Evolutionary conservation across 2,113 vertebrate genomes (phyloP), one percentile per base, ranked within the genome.

Genomic region (Carassius auratus): DNA sequence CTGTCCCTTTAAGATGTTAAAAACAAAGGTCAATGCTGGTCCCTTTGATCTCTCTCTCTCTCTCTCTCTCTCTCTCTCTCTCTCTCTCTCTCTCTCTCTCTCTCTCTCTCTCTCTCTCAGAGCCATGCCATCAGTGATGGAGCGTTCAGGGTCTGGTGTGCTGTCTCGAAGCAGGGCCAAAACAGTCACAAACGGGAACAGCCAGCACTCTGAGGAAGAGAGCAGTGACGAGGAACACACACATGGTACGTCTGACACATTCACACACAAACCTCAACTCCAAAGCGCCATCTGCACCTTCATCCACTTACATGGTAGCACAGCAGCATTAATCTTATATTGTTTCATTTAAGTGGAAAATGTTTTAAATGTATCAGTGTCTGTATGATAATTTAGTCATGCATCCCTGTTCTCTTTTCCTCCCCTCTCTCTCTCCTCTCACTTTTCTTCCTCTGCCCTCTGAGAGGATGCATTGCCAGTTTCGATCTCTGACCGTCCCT

Each of bases 61-160:
- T 3, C 64, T 48, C 8, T 45, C 42, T 45, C 8, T 9, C 42
- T 12, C 42, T 14, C 85, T 8, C 13, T 45, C 42, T 45, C 8
- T 9, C 42, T 12, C 42, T 14, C 85, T 8, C 13, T 1, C 14
- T 2, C 42, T 3, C 26, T 15, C 26, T 30, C 62, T 26, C 61
- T 3, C 64, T 48, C 8, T 45, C 42, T 45, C 8, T 9, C 42
- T 12, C 42, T 14, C 85, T 8, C 13, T n/a, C 26, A 26, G 26
- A 94, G 93, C 81, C 90, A 97, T 97, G 96, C 96, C 96, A 66
- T 96, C 96, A 26, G 96, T 96, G 91, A 97, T 97, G 96, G 96
- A 97, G 92, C 96, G 96, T 87, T 95, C 96, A 5, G 94, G 94
- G 87, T 90, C 95, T 5, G 96, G 96, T 88, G 96, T 97, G 91